These are phyloP conservation scores for Enteromius mattozi DNA, from an alignment of 2,797 vertebrate species.

Conservation along the genomic window DNA sequence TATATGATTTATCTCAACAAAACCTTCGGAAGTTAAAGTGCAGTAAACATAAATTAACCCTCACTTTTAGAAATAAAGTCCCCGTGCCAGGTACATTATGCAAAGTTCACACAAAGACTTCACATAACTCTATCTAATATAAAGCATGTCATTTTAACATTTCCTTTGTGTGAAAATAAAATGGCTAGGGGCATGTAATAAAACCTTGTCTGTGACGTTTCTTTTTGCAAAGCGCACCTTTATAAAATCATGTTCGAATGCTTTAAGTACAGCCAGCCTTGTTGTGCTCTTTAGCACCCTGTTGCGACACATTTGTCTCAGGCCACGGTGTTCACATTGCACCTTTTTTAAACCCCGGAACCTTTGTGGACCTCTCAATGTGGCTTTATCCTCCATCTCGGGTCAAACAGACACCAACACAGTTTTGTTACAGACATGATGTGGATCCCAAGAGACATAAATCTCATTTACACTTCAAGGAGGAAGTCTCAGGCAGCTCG, in stretches of 20 bases:
- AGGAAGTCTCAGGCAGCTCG: constrained; percentile 1
- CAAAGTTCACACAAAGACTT: constrained; percentile 17
- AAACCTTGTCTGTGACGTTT: constrained; percentile 31
- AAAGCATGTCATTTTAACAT: constrained; percentile 29
- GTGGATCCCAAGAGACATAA: constrained; percentile 35
- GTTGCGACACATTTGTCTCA: constrained; percentile 1
- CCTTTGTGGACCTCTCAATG: constrained; percentile 3
- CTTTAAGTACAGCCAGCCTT: neutral
- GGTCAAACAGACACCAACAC: constrained; percentile 23
- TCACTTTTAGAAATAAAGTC: constrained; percentile 40
- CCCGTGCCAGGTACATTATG: constrained; percentile 23
- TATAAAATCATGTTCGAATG: neutral
- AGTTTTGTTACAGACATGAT: constrained; percentile 36
- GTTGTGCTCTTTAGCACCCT: constrained; percentile 11
- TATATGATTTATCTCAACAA: constrained; percentile 27
- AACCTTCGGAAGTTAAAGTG: constrained; percentile 29
- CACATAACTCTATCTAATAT: constrained; percentile 34
- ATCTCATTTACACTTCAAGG: constrained; percentile 49
- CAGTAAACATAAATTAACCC: constrained; percentile 45
- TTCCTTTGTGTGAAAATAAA: constrained; percentile 32
- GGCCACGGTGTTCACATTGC: neutral
- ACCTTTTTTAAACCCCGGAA: constrained; percentile 3
- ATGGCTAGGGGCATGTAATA: constrained; percentile 34
- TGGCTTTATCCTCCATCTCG: constrained; percentile 12
- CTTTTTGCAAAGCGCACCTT: neutral